Evolutionary conservation across 1,140 invertebrate genomes (phyloP).

Genomic region (Eurosta solidaginis): DNA sequence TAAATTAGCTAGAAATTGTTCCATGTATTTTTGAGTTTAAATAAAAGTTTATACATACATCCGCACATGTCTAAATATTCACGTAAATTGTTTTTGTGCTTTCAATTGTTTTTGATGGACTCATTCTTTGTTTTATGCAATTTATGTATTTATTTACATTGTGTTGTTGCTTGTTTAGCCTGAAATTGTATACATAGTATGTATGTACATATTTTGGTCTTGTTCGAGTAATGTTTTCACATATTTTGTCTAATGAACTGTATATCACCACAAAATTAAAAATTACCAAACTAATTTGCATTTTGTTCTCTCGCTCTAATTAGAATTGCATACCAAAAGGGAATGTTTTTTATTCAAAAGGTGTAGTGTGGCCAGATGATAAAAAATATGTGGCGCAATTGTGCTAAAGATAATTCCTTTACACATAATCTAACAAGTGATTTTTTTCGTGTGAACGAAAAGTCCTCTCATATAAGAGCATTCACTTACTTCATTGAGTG

Average conservation of each 20-base stretch:
- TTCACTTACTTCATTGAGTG: no score
- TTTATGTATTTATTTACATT: not conserved
- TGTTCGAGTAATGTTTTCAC: not conserved
- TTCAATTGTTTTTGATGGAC: not conserved
- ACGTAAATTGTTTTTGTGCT: not conserved
- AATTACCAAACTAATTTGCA: constrained; percentile 13
- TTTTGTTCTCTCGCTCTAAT: constrained; percentile 16
- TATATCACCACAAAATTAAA: constrained; percentile 16
- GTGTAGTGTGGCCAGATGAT: no score
- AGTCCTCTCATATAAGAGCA: no score
- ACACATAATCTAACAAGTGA: no score
- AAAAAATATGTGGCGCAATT: no score
- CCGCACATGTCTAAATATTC: not conserved
- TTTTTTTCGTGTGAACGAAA: no score
- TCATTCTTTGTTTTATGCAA: not conserved
- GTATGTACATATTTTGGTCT: not conserved
- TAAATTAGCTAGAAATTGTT: no score
- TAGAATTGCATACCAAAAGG: not conserved
- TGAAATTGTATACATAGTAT: not conserved
- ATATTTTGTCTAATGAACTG: constrained; percentile 10
- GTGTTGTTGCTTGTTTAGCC: not conserved
- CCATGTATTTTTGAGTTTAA: no score
- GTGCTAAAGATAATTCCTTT: no score
- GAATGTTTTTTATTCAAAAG: not conserved
- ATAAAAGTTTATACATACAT: no score